Percentiles rank a stretch among this genome's conserved stretches.
phyloP scores from a whole-genome alignment of 2,113 vertebrate species.

The Solenodon paradoxus region DNA sequence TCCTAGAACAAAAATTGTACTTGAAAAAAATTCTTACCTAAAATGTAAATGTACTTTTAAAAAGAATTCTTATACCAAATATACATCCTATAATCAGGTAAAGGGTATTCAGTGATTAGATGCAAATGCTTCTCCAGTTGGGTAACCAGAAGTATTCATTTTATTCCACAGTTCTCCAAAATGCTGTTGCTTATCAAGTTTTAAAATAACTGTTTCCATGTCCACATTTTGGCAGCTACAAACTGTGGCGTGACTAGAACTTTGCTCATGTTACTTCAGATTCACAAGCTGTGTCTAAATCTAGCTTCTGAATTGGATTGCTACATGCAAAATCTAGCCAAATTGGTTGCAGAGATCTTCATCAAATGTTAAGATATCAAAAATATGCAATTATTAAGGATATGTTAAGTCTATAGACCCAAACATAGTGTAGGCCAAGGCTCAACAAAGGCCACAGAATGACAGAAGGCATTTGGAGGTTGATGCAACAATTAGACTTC shows the following conservation, averaged over 20 bases:
- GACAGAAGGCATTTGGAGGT: constrained; percentile 31
- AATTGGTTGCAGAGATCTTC: constrained; percentile 66
- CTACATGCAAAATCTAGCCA: constrained; percentile 56
- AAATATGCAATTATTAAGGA: constrained; percentile 69
- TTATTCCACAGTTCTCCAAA: constrained; percentile 72
- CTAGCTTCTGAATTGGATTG: constrained; percentile 68
- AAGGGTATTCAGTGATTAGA: constrained; percentile 32
- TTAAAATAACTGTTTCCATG: constrained; percentile 77
- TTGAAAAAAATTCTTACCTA: constrained; percentile 51
- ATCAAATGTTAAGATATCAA: constrained; percentile 71
- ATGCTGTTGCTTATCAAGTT: constrained; percentile 76
- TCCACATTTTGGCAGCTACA: constrained; percentile 76
- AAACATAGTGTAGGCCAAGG: constrained; percentile 32
- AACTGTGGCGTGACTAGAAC: constrained; percentile 77
- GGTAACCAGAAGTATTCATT: constrained; percentile 61
- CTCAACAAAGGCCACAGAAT: constrained; percentile 33
- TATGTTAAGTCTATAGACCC: constrained; percentile 45
- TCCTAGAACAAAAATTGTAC: constrained; percentile 29
- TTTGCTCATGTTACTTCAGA: constrained; percentile 77
- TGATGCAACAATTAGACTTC: not conserved
- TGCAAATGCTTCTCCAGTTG: constrained; percentile 53
- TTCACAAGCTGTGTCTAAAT: constrained; percentile 77
- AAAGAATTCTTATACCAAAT: constrained; percentile 40
- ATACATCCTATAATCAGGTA: constrained; percentile 27
- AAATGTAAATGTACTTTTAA: constrained; percentile 52